A percentile compares a stretch with the other conserved stretches of the same genome.
Evolutionary conservation across 2,113 vertebrate species (phyloP).

Genomic region (Hyperopisus bebe): DNA sequence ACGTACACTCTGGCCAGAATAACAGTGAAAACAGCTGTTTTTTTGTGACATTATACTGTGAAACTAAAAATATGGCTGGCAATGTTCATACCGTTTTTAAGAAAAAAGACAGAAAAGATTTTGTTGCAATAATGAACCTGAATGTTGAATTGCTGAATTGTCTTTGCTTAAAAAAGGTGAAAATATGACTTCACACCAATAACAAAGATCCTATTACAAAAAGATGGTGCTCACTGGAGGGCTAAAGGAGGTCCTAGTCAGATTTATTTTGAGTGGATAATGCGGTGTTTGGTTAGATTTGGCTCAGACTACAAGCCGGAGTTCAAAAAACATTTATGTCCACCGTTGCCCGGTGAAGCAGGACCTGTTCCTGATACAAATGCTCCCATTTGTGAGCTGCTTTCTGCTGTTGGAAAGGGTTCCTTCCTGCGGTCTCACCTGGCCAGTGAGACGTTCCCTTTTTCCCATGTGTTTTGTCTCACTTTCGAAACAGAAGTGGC

Average conservation of each 20-base stretch:
- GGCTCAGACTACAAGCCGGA: not conserved
- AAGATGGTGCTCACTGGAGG: not conserved
- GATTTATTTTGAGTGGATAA: not conserved
- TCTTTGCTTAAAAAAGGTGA: not conserved
- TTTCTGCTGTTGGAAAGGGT: not conserved
- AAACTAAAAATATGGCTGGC: not conserved
- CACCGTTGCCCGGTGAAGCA: not conserved
- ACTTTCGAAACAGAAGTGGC: not conserved
- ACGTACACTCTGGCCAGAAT: not conserved
- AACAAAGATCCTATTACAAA: not conserved
- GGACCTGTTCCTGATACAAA: not conserved
- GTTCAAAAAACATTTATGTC: not conserved
- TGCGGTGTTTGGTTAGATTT: not conserved
- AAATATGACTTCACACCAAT: conserved; percentile 4
- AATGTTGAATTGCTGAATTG: conserved; percentile 1
- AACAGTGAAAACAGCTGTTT: not conserved
- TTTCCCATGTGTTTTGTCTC: not conserved
- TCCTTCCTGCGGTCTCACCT: not conserved
- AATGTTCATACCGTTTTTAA: not conserved
- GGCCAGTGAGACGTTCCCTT: not conserved
- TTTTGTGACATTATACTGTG: not conserved
- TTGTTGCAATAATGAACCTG: not conserved
- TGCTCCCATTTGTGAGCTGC: not conserved
- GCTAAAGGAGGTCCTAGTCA: not conserved
- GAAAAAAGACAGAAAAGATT: not conserved